Percentiles rank a stretch among this genome's conserved stretches.
Evolutionary conservation across 2,888 invertebrate genomes (phyloP).

Genomic region (Sinhomidia bicolor): DNA sequence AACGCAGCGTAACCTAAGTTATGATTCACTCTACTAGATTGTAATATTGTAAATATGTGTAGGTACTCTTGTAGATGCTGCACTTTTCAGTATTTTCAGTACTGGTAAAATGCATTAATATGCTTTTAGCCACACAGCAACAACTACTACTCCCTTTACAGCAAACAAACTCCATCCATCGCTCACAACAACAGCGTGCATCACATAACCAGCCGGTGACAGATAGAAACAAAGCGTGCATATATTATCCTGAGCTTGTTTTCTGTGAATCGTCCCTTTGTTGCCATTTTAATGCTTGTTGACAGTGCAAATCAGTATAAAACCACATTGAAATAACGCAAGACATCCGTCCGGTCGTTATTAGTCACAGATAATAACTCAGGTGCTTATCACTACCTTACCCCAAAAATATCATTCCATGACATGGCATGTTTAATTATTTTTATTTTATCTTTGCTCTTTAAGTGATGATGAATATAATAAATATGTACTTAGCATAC

Average conservation of each 20-base stretch:
- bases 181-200: neutral
- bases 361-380: conserved; percentile 48
- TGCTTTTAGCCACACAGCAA: neutral
- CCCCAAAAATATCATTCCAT: conserved; percentile 47
- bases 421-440: conserved; percentile 23
- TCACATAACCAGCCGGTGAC: too few relatives aligned
- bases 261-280: neutral
- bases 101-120: neutral
- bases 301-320: conserved; percentile 46
- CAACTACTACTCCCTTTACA: neutral
- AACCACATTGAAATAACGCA: conserved; percentile 44
- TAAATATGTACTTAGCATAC: neutral
- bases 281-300: conserved; percentile 45
- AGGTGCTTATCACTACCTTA: conserved; percentile 66
- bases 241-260: neutral
- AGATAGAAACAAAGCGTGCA: neutral
- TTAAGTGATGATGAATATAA: too few relatives aligned
- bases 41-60: too few relatives aligned
- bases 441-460: too few relatives aligned
- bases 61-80: too few relatives aligned
- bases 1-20: too few relatives aligned
- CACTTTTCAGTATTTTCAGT: too few relatives aligned
- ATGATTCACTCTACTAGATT: too few relatives aligned
- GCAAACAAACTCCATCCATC: neutral
- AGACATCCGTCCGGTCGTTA: conserved; percentile 58